phyloP scores from a whole-genome alignment of 2,113 vertebrate genomes.

The Anoura caudifer region DNA sequence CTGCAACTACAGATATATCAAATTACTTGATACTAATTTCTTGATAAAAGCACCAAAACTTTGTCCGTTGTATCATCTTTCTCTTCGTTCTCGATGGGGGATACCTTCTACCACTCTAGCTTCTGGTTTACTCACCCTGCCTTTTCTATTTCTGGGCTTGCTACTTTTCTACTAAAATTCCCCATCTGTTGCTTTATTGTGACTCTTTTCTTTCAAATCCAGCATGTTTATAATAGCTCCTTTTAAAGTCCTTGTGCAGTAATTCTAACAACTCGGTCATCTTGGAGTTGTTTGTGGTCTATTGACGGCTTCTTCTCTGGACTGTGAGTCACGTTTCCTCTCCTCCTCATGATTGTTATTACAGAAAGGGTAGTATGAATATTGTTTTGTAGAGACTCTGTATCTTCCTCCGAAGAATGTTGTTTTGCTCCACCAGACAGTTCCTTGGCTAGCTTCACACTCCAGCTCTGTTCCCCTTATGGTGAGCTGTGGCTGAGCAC shows the following conservation, averaged over 20 bases:
- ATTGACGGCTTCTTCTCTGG: conserved; percentile 25
- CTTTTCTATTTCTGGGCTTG: neutral
- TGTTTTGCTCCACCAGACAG: neutral
- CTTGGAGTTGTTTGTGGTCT: neutral
- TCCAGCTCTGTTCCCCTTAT: neutral
- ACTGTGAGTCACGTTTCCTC: neutral
- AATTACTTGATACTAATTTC: neutral
- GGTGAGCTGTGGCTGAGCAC: neutral
- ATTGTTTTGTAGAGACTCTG: neutral
- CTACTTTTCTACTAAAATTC: conserved; percentile 13
- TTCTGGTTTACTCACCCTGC: neutral
- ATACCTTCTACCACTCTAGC: neutral
- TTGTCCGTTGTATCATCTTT: neutral
- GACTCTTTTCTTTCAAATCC: neutral
- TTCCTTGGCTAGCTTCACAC: neutral
- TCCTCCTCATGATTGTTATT: neutral
- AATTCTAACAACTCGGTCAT: neutral
- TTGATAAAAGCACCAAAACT: neutral
- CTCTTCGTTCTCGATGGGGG: neutral
- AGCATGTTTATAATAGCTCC: neutral
- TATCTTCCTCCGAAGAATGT: neutral
- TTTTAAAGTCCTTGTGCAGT: neutral
- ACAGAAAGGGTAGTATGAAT: too few species aligned
- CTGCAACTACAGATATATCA: neutral
- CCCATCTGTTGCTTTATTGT: neutral